Percentiles rank a stretch among this genome's conserved stretches.
Evolutionary conservation across 37 sponge, comb jelly and placozoan species (phyloP).

Genomic region (Axinella damicornis): DNA sequence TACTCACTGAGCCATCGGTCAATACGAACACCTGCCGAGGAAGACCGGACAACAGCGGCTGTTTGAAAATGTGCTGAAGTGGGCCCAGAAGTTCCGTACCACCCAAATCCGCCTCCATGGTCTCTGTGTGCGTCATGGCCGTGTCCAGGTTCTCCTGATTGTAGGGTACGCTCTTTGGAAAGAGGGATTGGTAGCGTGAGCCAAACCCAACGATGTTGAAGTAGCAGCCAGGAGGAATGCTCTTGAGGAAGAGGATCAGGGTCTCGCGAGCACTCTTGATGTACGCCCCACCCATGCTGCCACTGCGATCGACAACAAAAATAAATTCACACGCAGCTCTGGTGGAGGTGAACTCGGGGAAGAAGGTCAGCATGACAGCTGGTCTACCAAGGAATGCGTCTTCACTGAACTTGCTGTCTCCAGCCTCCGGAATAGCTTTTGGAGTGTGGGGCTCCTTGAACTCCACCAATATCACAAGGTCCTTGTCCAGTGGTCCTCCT

Average conservation of each 20-base stretch:
- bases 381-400: conserved; percentile 37
- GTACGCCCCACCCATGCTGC: conserved; percentile 79
- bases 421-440: conserved; percentile 54
- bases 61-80: conserved; percentile 59
- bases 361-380: conserved; percentile 80
- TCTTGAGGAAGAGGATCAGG: conserved; percentile 83
- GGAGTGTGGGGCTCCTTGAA: conserved; percentile 61
- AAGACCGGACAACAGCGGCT: conserved; percentile 40
- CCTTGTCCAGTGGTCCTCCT: conserved; percentile 44
- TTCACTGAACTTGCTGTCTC: conserved; percentile 9
- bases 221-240: conserved; percentile 76
- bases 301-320: conserved; percentile 88
- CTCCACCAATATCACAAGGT: conserved; percentile 64
- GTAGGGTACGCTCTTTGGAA: conserved; percentile 69
- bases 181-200: conserved; percentile 49
- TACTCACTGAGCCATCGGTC: conserved; percentile 82
- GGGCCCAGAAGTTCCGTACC: conserved; percentile 79
- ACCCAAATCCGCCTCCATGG: conserved; percentile 70
- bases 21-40: conserved; percentile 84
- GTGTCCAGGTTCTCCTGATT: conserved; percentile 67
- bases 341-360: conserved; percentile 54
- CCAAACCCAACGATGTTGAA: conserved; percentile 94
- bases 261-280: conserved; percentile 80
- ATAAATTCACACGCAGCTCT: conserved; percentile 72
- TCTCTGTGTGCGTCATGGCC: conserved; percentile 57